phyloP scores from a whole-genome alignment of 1,140 invertebrate genomes.

The Neomicropteryx cornuta region DNA sequence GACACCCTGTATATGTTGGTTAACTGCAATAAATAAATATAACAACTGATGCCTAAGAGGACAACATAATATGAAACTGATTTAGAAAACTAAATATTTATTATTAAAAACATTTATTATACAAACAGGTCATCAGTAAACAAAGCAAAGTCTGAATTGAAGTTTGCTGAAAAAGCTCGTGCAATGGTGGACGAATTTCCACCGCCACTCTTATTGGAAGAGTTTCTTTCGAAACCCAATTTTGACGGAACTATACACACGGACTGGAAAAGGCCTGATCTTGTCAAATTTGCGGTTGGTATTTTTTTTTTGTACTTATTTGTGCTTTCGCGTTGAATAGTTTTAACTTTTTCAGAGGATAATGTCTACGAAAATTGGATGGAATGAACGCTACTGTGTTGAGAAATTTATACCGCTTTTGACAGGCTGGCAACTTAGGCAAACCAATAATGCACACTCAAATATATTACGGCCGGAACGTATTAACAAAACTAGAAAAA shows the following conservation, averaged over 20 bases:
- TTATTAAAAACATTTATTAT: not conserved
- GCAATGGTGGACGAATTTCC: conserved; percentile 52
- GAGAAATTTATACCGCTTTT: conserved; percentile 67
- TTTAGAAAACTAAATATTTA: too few species aligned
- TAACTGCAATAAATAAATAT: too few species aligned
- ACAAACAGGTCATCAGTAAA: conserved; percentile 41
- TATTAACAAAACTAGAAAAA: not conserved
- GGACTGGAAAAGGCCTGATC: conserved; percentile 52
- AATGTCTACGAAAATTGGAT: conserved; percentile 51
- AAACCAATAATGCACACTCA: not conserved
- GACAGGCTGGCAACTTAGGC: conserved; percentile 54
- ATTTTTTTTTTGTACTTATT: conserved; percentile 14
- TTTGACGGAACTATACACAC: conserved; percentile 32
- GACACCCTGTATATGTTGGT: too few species aligned
- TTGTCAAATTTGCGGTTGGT: conserved; percentile 58
- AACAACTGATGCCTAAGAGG: too few species aligned
- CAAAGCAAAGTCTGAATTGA: conserved; percentile 54
- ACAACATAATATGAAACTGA: too few species aligned
- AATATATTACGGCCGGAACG: not conserved
- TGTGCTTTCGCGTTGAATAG: conserved; percentile 2
- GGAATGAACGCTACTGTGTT: conserved; percentile 65
- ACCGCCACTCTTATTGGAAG: conserved; percentile 58
- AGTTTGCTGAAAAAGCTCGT: conserved; percentile 57
- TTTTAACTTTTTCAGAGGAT: conserved; percentile 43
- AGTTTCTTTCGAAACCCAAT: conserved; percentile 52